Base-by-base conservation (phyloP, 2,888 invertebrate species). In the Gnatocerus cornutus region DNA sequence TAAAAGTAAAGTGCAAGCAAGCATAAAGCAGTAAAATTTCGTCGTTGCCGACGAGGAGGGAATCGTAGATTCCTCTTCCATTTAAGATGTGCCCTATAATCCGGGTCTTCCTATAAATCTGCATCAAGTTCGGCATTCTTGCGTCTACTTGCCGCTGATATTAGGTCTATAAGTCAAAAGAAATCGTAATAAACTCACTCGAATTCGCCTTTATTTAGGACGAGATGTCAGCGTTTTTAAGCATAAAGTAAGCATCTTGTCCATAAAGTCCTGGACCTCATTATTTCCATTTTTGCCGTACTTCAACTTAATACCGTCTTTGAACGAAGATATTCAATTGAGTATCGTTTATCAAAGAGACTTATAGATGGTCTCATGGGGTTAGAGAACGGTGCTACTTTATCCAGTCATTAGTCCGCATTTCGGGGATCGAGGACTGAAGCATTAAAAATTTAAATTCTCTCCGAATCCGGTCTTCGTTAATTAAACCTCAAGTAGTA, bases 381-480 rank as follows among this genome's bases (percentile, higher is more conserved):
- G 59, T 59, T 45, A 46, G 14, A 30, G 9, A 37, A 14, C 39
- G 55, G 55, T 41, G 45, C 45, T 39, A 21, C 39, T 56, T 58
- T 43, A 43, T 37, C 43, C 43, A 7, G 33, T 46, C 59, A 46
- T 59, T 46, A 59, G 30, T 46, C 27, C 12, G 27, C 45, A 50
- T 50, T 50, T 50, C 50, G 8, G n/a, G n/a, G 29, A 14, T 50
- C 16, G 48, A 21, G 29, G 58, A 29, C 43, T 13, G 43, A 5
- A 33, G 48, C 13, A 61, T 30, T 61, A 61, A 61, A 61, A 61
- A 61, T 61, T 61, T 61, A 61, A 48, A 61, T 61, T 61, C 13
- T 39, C 48, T 46, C 59, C 7, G 33, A 59, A 59, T 46, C 33
- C n/a, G 59, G 46, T 29, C 45, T 59, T 45, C 59, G 45, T 59